Evolutionary conservation across 2,888 invertebrate genomes (phyloP), one percentile per base, ranked within the genome.

Genomic region (Baronia brevicornis): DNA sequence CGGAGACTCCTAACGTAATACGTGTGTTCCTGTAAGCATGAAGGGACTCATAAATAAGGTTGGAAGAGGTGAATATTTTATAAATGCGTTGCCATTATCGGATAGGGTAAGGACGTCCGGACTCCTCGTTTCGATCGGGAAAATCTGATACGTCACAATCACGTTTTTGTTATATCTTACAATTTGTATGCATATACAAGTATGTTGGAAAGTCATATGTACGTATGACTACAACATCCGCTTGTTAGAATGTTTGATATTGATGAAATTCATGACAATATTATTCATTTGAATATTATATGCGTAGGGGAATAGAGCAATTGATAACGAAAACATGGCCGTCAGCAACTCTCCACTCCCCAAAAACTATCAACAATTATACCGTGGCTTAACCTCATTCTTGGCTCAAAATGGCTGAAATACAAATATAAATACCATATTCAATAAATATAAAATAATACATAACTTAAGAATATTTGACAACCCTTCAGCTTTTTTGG

Each of bases 1-100:
- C 53, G 50, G 53, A 51, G 38, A 46, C 40, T 42, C 34, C 45
- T 43, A 43, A 46, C 43, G 33, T 45, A 46, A 54, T 58, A 62
- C 60, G 64, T 62, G 64, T 63, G 63, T 70, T 60, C 54, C 46
- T 38, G 39, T 41, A 40, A 53, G 48, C 54, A 60, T 54, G 53
- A 56, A 60, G 49, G 55, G 51, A 46, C 67, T 68, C 69, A 70
- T 72, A 72, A 73, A 72, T 72, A 73, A 71, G 66, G 61, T 67
- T 61, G 65, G 57, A 57, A 54, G 51, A 49, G 52, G 48, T 74
- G 73, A 73, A 75, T 75, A 73, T 74, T 75, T 74, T 65, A 74
- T 73, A 61, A 59, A 66, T 60, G 56, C 58, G 57, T 51, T 54
- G 56, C 69, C 72, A 66, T 71, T 73, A 73, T 74, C 62, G 68